Conservation (phyloP, 2,888 invertebrate species). For the Hydropsyche betteni region DNA sequence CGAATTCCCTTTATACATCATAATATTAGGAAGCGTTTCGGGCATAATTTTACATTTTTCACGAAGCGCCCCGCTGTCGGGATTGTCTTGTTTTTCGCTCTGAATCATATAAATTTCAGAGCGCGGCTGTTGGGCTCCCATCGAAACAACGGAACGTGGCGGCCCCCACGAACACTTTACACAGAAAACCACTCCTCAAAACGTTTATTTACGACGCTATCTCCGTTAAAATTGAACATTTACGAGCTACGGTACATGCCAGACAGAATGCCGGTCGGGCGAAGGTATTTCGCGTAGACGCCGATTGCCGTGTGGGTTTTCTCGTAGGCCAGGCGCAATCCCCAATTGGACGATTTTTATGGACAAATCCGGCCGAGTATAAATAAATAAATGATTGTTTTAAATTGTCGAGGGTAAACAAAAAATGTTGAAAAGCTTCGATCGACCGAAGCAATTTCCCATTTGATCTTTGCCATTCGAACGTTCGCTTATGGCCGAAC, state of each 20-base stretch:
- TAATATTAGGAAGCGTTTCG: constrained; percentile 10
- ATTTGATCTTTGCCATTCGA: too few relatives aligned
- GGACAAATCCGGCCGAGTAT: too few relatives aligned
- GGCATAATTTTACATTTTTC: constrained; percentile 24
- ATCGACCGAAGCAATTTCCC: too few relatives aligned
- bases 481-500: too few relatives aligned
- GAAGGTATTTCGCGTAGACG: too few relatives aligned
- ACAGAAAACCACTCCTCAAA: constrained; percentile 43
- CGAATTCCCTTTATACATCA: constrained; percentile 13
- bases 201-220: constrained; percentile 44
- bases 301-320: too few relatives aligned
- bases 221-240: constrained; percentile 44
- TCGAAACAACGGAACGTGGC: constrained; percentile 7
- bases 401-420: too few relatives aligned
- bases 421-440: too few relatives aligned
- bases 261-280: constrained; percentile 1
- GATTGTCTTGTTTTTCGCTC: constrained; percentile 22
- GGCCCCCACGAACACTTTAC: constrained; percentile 36
- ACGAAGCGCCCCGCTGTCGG: constrained; percentile 8
- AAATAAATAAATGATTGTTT: too few relatives aligned
- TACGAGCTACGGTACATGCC: constrained; percentile 20
- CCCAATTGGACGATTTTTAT: too few relatives aligned
- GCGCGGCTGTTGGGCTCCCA: constrained; percentile 14
- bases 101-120: constrained; percentile 32
- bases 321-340: too few relatives aligned